A percentile compares a stretch with the other conserved stretches of the same genome.
Evolutionary conservation across 1,140 invertebrate species (phyloP).

Genomic region (Schlechtendalia chinensis): DNA sequence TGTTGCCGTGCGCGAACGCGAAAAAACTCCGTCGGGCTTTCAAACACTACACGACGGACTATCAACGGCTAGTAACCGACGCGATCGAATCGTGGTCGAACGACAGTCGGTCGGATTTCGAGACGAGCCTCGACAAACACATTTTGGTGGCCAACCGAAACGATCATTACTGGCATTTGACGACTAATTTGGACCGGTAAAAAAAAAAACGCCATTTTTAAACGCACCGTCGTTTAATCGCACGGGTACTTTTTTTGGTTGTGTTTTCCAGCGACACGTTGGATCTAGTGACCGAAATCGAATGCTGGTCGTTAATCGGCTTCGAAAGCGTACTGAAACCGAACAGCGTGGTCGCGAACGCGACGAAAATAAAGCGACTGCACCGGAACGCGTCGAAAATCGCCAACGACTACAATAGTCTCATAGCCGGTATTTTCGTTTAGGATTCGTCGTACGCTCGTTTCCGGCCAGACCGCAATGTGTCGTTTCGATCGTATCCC

Average conservation of each 20-base stretch:
- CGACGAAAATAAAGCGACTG: slow-evolving; percentile 10
- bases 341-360: neutral
- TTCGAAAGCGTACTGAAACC: neutral
- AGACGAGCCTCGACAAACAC: neutral
- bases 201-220: neutral
- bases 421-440: slow-evolving; percentile 22
- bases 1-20: slow-evolving; percentile 13
- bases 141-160: slow-evolving; percentile 21
- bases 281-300: neutral
- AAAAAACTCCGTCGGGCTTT: neutral
- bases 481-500: too few relatives aligned
- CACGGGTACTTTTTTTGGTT: neutral
- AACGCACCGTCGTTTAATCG: neutral
- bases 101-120: neutral
- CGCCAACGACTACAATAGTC: slow-evolving; percentile 27
- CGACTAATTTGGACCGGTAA: slow-evolving; percentile 17
- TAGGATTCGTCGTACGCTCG: neutral
- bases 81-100: neutral
- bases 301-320: slow-evolving; percentile 24
- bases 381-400: slow-evolving; percentile 16
- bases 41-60: neutral
- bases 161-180: slow-evolving; percentile 26
- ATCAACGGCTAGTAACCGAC: neutral
- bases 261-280: neutral
- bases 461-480: too few relatives aligned